Percentiles rank a stretch among this genome's conserved stretches.
These are phyloP conservation scores for Noctua janthina DNA, from an alignment of 2,888 invertebrate genomes.

Conservation along the genomic window DNA sequence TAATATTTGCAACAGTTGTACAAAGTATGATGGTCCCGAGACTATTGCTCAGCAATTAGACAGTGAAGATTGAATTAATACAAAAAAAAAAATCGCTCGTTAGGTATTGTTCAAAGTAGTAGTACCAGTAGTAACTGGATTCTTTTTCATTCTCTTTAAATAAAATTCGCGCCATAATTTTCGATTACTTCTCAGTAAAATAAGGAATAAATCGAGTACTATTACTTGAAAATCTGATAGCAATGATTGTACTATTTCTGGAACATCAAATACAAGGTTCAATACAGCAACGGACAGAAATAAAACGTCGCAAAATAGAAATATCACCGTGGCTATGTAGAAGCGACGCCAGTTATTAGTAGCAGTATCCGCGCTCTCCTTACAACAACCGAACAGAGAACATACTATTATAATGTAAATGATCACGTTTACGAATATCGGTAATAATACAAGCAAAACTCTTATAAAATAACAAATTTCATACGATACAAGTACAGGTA, in stretches of 20 bases:
- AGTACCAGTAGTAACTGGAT: not conserved
- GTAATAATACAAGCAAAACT: not conserved
- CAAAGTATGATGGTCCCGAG: not conserved
- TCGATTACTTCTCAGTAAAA: conserved; percentile 9
- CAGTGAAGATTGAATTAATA: too few relatives aligned
- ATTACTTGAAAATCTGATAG: conserved; percentile 8
- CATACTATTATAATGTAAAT: conserved; percentile 12
- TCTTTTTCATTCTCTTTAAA: conserved; percentile 14
- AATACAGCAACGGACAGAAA: not conserved
- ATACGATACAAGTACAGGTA: not conserved
- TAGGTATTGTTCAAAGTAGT: not conserved
- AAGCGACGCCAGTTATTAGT: conserved; percentile 19
- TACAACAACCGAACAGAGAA: conserved; percentile 5
- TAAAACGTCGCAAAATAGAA: conserved; percentile 13
- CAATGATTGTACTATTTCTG: not conserved
- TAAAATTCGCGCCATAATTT: conserved; percentile 17
- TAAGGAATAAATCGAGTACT: conserved; percentile 8
- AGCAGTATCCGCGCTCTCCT: not conserved
- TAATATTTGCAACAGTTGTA: not conserved
- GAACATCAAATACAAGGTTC: not conserved
- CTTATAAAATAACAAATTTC: not conserved
- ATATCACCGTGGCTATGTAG: conserved; percentile 25
- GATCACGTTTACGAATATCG: conserved; percentile 16
- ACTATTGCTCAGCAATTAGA: not conserved
- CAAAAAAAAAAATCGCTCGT: not conserved